Conservation (phyloP, 2,113 vertebrate species). For the Labrus mixtus region DNA sequence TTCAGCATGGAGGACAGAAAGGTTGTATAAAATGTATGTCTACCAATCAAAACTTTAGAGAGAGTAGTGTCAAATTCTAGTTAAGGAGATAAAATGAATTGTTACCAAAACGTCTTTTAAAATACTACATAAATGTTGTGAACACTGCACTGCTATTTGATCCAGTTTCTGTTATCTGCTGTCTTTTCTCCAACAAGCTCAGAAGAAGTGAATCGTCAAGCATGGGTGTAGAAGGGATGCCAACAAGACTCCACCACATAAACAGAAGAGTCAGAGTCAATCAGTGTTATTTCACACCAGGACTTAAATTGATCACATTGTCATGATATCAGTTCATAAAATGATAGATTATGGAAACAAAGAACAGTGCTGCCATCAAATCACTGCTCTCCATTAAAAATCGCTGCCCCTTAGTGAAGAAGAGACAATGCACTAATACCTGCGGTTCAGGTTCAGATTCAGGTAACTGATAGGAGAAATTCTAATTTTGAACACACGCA, state of each 20-base stretch:
- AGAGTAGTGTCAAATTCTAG: background rate
- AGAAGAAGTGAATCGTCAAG: background rate
- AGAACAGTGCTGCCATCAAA: background rate
- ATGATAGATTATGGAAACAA: conserved; percentile 23
- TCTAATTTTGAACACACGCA: too few species aligned
- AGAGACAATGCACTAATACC: too few species aligned
- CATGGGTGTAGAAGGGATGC: background rate
- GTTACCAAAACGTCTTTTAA: background rate
- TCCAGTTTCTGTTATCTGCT: background rate
- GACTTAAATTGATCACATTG: conserved; percentile 27
- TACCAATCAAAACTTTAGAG: background rate
- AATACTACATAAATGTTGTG: background rate
- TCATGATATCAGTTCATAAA: conserved; percentile 20
- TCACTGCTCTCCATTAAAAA: too few species aligned
- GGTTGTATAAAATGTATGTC: background rate
- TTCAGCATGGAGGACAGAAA: background rate
- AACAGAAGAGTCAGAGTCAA: conserved; percentile 18
- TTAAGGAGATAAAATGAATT: background rate
- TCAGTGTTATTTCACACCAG: conserved; percentile 41
- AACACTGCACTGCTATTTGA: background rate
- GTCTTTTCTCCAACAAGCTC: background rate
- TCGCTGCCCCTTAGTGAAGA: too few species aligned
- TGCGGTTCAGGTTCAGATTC: too few species aligned
- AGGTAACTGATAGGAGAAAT: too few species aligned
- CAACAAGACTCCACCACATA: conserved; percentile 3